Conservation (phyloP, 2,113 vertebrate genomes). For the Micronycteris hirsuta region DNA sequence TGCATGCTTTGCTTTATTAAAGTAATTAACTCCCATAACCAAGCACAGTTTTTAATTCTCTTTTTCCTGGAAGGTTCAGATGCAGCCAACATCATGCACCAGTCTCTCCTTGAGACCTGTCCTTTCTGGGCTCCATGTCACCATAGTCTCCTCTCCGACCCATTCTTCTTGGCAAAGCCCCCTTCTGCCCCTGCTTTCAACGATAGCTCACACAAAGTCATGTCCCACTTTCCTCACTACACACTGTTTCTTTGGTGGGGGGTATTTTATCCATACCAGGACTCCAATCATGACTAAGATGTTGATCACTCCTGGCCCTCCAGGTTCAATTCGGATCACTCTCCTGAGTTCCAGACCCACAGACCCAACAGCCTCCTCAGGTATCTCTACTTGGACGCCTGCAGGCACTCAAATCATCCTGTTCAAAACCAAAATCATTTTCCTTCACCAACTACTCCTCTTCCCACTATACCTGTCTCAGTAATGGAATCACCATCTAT, state of each 20-base stretch:
- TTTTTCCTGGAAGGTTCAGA: background rate
- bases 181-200: background rate
- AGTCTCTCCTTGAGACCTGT: background rate
- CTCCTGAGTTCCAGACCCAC: background rate
- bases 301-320: background rate
- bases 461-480: background rate
- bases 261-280: background rate
- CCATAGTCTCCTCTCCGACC: background rate
- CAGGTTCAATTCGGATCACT: background rate
- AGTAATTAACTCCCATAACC: background rate
- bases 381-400: background rate
- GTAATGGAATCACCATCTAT: background rate
- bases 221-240: background rate
- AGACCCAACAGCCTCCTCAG: background rate
- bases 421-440: background rate
- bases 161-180: background rate
- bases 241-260: background rate
- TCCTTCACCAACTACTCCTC: background rate
- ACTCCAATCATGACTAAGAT: background rate
- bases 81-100: background rate
- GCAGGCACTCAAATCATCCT: background rate
- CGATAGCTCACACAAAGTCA: background rate
- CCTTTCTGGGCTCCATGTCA: background rate
- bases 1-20: background rate
- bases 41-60: background rate